Evolutionary conservation across 2,888 invertebrate genomes (phyloP).

Genomic region (Aphidoletes aphidimyza): DNA sequence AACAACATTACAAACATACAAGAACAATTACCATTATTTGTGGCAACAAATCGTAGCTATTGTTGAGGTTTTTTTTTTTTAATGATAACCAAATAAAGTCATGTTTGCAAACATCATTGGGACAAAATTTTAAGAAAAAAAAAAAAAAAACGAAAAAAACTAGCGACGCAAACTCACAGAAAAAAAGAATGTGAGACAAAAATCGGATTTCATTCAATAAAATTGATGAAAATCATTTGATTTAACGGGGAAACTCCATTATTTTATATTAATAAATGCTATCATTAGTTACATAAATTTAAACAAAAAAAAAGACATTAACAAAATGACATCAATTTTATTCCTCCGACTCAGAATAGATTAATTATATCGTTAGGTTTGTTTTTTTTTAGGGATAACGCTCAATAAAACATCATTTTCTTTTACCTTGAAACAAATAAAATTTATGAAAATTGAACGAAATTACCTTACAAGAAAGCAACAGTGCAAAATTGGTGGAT

Average conservation of each 20-base stretch:
- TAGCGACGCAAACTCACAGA: too few relatives aligned
- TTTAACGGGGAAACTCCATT: too few relatives aligned
- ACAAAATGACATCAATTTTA: neutral
- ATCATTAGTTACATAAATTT: neutral
- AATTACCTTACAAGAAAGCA: neutral
- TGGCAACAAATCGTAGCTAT: neutral
- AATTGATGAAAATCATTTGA: too few relatives aligned
- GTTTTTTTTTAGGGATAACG: neutral
- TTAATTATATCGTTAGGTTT: conserved; percentile 7
- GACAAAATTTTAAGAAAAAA: too few relatives aligned
- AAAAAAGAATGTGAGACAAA: too few relatives aligned
- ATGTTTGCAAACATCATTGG: neutral
- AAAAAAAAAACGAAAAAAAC: too few relatives aligned
- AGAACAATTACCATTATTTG: neutral
- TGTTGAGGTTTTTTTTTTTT: conserved; percentile 2
- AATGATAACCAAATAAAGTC: too few relatives aligned
- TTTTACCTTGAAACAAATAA: conserved; percentile 2
- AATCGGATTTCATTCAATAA: too few relatives aligned
- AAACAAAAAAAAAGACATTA: neutral
- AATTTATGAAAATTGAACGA: neutral
- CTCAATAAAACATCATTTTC: conserved; percentile 30
- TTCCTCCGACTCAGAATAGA: neutral
- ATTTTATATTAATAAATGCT: neutral
- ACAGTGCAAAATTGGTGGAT: neutral
- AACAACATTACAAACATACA: neutral